A percentile compares a stretch with the other conserved stretches of the same genome.
Conservation (phyloP, 53 echinoderm and acorn worm species). For the Stichopus horrens region DNA sequence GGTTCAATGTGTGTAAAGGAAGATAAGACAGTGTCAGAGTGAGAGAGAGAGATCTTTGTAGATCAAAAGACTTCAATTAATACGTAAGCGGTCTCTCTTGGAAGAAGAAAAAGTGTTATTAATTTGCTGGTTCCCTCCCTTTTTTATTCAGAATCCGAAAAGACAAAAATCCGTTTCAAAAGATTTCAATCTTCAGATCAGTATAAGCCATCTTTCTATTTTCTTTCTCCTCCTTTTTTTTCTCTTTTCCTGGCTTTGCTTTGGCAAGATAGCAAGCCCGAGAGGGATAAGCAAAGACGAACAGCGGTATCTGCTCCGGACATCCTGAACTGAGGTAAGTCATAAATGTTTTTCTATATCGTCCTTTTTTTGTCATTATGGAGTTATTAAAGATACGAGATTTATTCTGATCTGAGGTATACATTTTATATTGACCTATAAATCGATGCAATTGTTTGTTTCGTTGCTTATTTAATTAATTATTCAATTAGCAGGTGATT, state of each 20-base stretch:
- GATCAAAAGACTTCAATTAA: neutral
- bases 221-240: too few species aligned
- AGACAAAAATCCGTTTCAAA: neutral
- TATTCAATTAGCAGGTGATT: too few species aligned
- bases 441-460: too few species aligned
- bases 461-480: too few species aligned
- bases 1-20: constrained; percentile 2
- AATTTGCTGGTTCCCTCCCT: neutral
- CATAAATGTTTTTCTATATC: too few species aligned
- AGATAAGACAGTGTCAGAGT: neutral
- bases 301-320: neutral
- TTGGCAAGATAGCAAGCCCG: constrained; percentile 14
- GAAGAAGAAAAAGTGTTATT: neutral
- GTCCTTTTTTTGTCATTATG: too few species aligned
- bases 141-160: neutral
- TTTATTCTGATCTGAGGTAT: too few species aligned
- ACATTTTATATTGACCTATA: too few species aligned
- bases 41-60: neutral
- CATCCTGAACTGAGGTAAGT: too few species aligned
- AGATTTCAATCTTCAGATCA: constrained; percentile 14
- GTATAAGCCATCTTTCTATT: too few species aligned
- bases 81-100: neutral
- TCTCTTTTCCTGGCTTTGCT: neutral
- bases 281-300: constrained; percentile 10
- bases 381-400: too few species aligned